Evolutionary conservation across 2,113 vertebrate species (phyloP).

Genomic region (Coturnix japonica): DNA sequence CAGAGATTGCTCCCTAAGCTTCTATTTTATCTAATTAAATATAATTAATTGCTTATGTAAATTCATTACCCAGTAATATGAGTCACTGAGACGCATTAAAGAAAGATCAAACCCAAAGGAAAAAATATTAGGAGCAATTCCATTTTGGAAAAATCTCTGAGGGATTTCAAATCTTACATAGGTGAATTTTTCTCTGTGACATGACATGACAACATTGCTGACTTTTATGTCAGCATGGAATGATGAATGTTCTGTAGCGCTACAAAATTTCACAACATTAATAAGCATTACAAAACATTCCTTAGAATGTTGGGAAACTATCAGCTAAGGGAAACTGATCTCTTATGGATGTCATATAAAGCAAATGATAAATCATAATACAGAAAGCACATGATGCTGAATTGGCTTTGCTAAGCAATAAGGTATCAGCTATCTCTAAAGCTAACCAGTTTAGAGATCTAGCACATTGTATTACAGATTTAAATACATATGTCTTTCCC

Average conservation of each 20-base stretch:
- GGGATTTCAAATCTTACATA: neutral
- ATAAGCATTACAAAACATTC: conserved; percentile 12
- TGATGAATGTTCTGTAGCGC: neutral
- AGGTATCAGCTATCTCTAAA: neutral
- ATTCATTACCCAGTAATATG: neutral
- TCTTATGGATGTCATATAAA: neutral
- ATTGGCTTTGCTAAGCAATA: conserved; percentile 3
- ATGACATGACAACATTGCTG: neutral
- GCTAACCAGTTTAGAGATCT: neutral
- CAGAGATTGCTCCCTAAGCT: neutral
- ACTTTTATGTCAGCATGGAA: neutral
- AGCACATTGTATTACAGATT: neutral
- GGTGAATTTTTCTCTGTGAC: neutral
- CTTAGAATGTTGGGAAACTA: neutral
- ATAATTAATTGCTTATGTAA: neutral
- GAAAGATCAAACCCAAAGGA: neutral
- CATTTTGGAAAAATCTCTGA: neutral
- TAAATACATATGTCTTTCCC: neutral
- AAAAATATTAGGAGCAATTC: neutral
- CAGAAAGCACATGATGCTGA: neutral
- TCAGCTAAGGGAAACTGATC: neutral
- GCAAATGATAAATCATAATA: neutral
- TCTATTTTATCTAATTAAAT: neutral
- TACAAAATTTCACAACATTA: conserved; percentile 14
- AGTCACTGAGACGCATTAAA: neutral